These are phyloP conservation scores for Machaerirhynchus nigripectus DNA, from an alignment of 2,113 vertebrate species.

Conservation along the genomic window DNA sequence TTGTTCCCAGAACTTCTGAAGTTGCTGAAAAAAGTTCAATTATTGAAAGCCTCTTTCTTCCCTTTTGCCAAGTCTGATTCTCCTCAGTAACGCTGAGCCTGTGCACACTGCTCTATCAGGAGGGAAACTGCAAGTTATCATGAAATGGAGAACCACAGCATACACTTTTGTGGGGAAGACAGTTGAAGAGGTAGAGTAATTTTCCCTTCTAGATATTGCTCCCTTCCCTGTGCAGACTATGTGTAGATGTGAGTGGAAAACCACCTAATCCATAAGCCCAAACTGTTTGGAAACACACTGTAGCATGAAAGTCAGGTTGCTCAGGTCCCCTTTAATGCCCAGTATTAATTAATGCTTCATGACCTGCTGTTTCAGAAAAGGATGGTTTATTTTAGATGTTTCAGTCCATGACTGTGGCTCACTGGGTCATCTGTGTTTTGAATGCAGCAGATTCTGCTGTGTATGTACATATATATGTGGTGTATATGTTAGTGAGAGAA, in stretches of 20 bases:
- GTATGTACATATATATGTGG: not conserved
- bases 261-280: not conserved
- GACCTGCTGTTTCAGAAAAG: not conserved
- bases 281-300: not conserved
- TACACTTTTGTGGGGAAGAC: not conserved
- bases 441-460: not conserved
- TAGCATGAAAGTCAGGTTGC: not conserved
- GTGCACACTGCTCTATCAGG: not conserved
- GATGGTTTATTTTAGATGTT: not conserved
- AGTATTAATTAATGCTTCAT: not conserved
- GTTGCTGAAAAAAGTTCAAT: not conserved
- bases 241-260: not conserved
- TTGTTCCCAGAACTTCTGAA: constrained; percentile 7
- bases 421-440: not conserved
- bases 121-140: not conserved
- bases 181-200: not conserved
- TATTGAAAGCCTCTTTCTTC: not conserved
- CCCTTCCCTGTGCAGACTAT: not conserved
- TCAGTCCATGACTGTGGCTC: not conserved
- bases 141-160: not conserved
- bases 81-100: not conserved
- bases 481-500: not conserved
- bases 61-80: not conserved
- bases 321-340: not conserved
- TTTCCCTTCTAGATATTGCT: not conserved